Evolutionary conservation across 2,797 vertebrate genomes (phyloP).

Genomic region (Glyptemys insculpta): DNA sequence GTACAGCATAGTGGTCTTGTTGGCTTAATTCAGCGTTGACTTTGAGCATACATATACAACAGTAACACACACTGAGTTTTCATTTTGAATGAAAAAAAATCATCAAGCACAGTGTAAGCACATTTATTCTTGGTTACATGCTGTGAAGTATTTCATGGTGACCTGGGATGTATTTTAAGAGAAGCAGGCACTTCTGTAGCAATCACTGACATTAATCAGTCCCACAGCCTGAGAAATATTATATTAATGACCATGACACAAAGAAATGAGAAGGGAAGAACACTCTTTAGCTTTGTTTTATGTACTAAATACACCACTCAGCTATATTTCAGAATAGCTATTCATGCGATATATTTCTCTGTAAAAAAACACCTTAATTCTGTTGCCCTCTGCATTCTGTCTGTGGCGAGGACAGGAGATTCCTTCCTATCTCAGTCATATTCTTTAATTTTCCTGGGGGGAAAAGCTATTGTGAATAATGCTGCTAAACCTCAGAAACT

Average conservation of each 20-base stretch:
- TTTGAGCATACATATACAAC: background rate
- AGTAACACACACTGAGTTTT: background rate
- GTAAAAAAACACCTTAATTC: background rate
- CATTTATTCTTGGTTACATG: background rate
- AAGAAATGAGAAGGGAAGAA: background rate
- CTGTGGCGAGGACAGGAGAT: background rate
- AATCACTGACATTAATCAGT: background rate
- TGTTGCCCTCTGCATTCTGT: background rate
- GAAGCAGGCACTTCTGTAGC: background rate
- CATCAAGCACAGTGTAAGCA: background rate
- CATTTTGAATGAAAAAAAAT: constrained; percentile 47
- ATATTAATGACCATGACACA: background rate
- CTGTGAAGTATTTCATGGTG: background rate
- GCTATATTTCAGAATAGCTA: background rate
- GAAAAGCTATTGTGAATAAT: background rate
- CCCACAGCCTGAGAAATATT: background rate
- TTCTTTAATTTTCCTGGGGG: background rate
- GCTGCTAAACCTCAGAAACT: background rate
- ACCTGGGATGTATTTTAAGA: background rate
- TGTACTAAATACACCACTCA: background rate
- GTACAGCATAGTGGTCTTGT: background rate
- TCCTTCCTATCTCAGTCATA: background rate
- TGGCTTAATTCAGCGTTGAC: background rate
- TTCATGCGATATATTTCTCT: background rate
- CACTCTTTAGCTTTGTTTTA: background rate